Base-by-base conservation (phyloP, 2,888 invertebrate species). In the Volucella inanis region DNA sequence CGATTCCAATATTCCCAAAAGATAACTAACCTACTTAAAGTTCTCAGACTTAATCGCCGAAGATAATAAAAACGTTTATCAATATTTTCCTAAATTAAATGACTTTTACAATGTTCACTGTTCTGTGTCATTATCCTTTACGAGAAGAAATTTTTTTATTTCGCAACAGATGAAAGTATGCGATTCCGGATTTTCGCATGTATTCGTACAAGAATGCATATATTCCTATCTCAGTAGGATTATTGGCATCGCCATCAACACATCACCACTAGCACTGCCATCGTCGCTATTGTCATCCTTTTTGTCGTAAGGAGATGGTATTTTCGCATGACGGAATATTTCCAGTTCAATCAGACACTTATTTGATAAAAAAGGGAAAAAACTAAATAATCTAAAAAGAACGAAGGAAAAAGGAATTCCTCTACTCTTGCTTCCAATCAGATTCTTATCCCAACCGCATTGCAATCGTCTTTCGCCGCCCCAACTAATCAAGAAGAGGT, bases 261-360 rank as follows among this genome's bases (percentile, higher is more conserved):
- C 47, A 12, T 59, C 54, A 62, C 67, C 43, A 15, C 10, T 12
- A 50, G 38, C n/a, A 49, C 18, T 64, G 50, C 49, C 54, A 54
- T 47, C 59, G 45, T 72, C 65, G 12, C 67, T 50, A n/a, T 68
- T n/a, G 50, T 71, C 54, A 50, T 74, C 43, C n/a, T 55, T 78
- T 49, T 45, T 71, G 18, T 70, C 8, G 49, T 43, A 41, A 15
- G 43, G 11, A 12, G 14, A 41, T 64, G 15, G 54, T 68, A 50
- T 64, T 85, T 64, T 81, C 76, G 67, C 81, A 81, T 76, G 85
- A 72, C 62, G 72, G 76, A 85, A 81, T 81, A 71, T 81, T 81
- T 81, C 77, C 85, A 67, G 81, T 81, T 62, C 76, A 85, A 85
- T 85, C 85, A 85, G 81, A 85, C 81, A 81, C 76, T 85, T 85